Conservation (phyloP, 2,113 vertebrate genomes). For the Falcunculus frontatus region DNA sequence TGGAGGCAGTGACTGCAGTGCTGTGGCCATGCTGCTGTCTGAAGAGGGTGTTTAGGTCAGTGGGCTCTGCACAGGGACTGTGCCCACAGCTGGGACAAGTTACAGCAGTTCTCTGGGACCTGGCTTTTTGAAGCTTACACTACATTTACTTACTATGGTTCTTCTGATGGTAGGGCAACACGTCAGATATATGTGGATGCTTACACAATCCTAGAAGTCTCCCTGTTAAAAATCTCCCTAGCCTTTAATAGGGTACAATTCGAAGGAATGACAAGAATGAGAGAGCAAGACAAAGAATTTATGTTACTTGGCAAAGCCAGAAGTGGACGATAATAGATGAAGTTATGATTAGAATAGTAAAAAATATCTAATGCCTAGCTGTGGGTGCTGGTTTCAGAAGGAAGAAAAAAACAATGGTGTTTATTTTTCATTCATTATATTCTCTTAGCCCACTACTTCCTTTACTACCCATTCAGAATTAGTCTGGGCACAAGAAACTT, state of each 20-base stretch:
- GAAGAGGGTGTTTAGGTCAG: accelerated
- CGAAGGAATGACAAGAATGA: neutral
- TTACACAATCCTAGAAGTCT: neutral
- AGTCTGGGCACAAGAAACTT: neutral
- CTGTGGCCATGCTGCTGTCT: neutral
- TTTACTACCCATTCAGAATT: neutral
- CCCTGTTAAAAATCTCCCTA: neutral
- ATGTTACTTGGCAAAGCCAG: neutral
- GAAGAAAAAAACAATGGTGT: neutral
- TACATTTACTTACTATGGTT: neutral
- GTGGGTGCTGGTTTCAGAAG: neutral
- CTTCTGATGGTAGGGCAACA: neutral
- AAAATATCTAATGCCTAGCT: neutral
- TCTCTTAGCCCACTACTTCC: neutral
- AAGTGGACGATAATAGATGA: neutral
- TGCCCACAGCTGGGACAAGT: neutral
- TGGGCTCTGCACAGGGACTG: neutral
- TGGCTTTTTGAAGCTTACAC: neutral
- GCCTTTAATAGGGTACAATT: neutral
- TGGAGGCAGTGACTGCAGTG: neutral
- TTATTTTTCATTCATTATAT: neutral
- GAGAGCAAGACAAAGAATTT: neutral
- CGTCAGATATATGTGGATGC: neutral
- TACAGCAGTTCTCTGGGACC: neutral
- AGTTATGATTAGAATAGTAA: neutral